These are phyloP conservation scores for Drosophila pandora DNA, from an alignment of 1,140 invertebrate species.

Conservation along the genomic window DNA sequence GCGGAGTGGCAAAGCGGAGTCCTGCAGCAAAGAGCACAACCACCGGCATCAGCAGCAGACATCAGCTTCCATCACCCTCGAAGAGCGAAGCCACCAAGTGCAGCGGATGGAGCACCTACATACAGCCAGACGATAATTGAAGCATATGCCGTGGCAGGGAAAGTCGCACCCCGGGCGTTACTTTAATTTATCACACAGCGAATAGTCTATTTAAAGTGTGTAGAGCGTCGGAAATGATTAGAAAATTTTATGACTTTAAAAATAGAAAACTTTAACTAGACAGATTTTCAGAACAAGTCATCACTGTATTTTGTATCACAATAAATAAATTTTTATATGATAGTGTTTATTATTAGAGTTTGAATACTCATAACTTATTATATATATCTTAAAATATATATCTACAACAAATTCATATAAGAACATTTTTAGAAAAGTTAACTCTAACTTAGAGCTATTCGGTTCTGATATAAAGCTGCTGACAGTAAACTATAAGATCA, in stretches of 20 bases:
- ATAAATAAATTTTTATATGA: too few relatives aligned
- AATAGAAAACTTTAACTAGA: neutral
- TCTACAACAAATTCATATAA: too few relatives aligned
- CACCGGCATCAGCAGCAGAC: conserved; percentile 23
- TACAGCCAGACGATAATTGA: conserved; percentile 46
- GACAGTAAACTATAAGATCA: neutral
- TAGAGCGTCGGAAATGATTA: neutral
- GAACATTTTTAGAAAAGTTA: too few relatives aligned
- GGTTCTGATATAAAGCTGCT: neutral
- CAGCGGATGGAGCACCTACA: conserved; percentile 27
- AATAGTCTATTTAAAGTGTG: neutral
- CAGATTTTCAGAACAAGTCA: too few relatives aligned
- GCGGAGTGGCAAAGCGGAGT: neutral
- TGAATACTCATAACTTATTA: too few relatives aligned
- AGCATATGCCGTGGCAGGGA: conserved; percentile 30
- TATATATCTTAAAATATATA: too few relatives aligned
- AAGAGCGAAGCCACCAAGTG: neutral
- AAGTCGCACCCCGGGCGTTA: conserved; percentile 9
- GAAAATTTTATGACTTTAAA: neutral
- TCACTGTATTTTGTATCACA: too few relatives aligned
- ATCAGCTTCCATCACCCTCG: conserved; percentile 9
- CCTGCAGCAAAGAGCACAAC: conserved; percentile 22
- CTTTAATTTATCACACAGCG: conserved; percentile 15
- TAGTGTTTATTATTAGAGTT: too few relatives aligned
- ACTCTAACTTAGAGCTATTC: too few relatives aligned